Evolutionary conservation across 2,888 invertebrate genomes (phyloP), one percentile per base, ranked within the genome.

Genomic region (Limenitis camilla): DNA sequence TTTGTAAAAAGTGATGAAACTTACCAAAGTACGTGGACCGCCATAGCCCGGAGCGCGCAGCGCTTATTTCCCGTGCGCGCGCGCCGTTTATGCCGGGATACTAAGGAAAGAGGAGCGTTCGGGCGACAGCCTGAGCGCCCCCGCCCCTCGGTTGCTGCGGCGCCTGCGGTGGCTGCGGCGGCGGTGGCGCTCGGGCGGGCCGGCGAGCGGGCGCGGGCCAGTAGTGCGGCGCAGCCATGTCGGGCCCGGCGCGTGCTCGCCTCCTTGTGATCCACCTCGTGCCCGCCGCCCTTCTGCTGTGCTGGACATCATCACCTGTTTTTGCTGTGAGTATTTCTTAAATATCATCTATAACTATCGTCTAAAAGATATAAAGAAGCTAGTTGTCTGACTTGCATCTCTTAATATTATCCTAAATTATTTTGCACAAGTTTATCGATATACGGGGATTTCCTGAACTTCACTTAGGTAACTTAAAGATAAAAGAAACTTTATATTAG

Each of bases 221-320:
- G 82, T 84, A 82, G 80, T 77, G 82, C 76, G 78, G 80, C 81
- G 79, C 81, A 83, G 84, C 82, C 85, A 86, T 86, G 85, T 80
- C 86, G 78, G 84, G 85, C 77, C 85, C 80, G 84, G 83, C 81
- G 84, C 84, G 84, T 76, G 85, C 78, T 79, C 82, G 81, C 72
- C 73, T 73, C 63, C 60, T 72, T 61, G 77, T 76, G 78, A 72
- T 74, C 62, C 73, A 72, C 67, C 72, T 81, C 65, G 74, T 73
- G 74, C 72, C 76, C 69, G 72, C 74, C 68, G 68, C 70, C 66
- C 66, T 82, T 65, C 74, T 82, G 55, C 72, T 80, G 60, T 64
- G 69, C 61, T 70, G 69, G 74, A 68, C 65, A 62, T 72, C 72
- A 44, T 56, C 65, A 58, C 74, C 76, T 59, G 64, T 71, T 62